Evolutionary conservation across 2,113 vertebrate genomes (phyloP), one percentile per base, ranked within the genome.

Genomic region (Tympanuchus pallidicinctus): DNA sequence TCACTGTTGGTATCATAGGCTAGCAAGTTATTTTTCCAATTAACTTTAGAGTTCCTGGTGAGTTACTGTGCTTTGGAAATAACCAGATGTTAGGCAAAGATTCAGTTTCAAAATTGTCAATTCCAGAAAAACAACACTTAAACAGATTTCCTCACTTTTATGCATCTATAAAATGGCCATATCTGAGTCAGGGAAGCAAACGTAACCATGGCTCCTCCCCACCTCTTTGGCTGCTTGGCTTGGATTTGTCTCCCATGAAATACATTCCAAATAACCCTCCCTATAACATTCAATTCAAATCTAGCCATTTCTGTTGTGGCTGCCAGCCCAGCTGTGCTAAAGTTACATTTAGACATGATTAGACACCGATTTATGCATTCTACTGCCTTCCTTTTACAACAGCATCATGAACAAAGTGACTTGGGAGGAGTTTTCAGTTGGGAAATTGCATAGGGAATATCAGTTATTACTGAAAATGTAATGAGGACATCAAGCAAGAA

Each of bases 341-440:
- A 14, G 3, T 76, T 76, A 79, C 12, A 27, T 89, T 94, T 91
- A 93, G 71, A 71, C 86, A 65, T 70, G 84, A 94, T 92, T 94
- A 87, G n/a, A 87, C 87, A 54, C 63, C 71, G 71, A 94, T 95
- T 94, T 92, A 92, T 0, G 1, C 56, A 63, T 76, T 79, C 71
- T 73, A 76, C 65, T 74, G 79, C 40, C 50, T 89, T 73, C 38
- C 60, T 96, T 87, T 91, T 86, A 42, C 70, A 89, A 85, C 30
- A 89, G 54, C 54, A 77, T 80, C 88, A 50, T 71, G 88, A 95
- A 95, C 88, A 82, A 71, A 94, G 84, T 64, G 93, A 95, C 85
- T 88, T 90, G 82, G 90, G 90, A 95, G 81, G 78, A 94, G 89
- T 73, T 94, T 90, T 78, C 72, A 76, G 84, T 48, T 19, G n/a